Evolutionary conservation across 2,888 invertebrate species (phyloP), one percentile per base, ranked within the genome.

Genomic region (Deladenus siricidicola): DNA sequence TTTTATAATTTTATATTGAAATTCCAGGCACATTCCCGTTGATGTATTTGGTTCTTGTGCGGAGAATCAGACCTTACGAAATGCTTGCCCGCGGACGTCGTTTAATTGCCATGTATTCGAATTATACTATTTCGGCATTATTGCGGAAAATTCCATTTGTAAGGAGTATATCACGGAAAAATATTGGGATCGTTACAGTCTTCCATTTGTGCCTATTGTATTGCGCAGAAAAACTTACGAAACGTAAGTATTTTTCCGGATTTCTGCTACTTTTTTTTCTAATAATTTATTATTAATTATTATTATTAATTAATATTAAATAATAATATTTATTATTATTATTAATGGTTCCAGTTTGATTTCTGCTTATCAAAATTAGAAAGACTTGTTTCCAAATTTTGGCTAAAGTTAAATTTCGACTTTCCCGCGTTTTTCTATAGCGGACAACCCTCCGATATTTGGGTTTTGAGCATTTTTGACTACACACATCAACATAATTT

Each of bases 131-230:
- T 77, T 77, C 66, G 71, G 66, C 62, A 58, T 77, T 26, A 74
- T 74, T 17, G 57, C 72, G 17, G 77, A 77, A 63, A 77, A 78
- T 56, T 66, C 72, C 26, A 66, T 64, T 21, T 77, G 77, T 60
- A 64, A 59, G 34, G 77, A 76, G 49, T 77, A 77, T 56, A 66
- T 76, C n/a, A 73, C 76, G 21, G 77, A 77, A 60, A 77, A 77
- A 62, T 72, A 70, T 53, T 75, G 70, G 70, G 44, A 48, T 30
- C 60, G 71, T 14, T 64, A 67, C 29, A 47, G 49, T 1, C 54
- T 70, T 10, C 70, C 72, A 0, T 59, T 69, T 26, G 65, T 77
- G 24, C 76, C 77, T 26, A 76, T 77, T 50, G 76, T 77, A 14
- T 66, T 75, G 70, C 57, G 63, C n/a, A 58, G 73, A 21, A 50